A percentile compares a stretch with the other conserved stretches of the same genome.
phyloP scores from a whole-genome alignment of 2,797 vertebrate genomes.

The Silurus aristotelis region DNA sequence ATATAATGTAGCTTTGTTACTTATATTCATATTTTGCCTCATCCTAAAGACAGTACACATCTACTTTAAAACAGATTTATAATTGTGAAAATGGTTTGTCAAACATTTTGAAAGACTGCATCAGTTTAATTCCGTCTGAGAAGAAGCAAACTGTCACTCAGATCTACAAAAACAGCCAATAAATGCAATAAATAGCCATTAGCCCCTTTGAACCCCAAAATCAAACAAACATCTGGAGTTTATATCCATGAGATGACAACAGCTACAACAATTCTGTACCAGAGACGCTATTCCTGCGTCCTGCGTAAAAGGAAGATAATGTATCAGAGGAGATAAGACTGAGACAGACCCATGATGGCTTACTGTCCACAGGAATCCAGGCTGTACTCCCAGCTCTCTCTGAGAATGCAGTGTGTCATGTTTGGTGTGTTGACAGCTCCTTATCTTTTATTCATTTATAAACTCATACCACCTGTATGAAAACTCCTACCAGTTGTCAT shows the following conservation, averaged over 20 bases:
- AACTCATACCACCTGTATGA: constrained; percentile 26
- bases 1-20: background rate
- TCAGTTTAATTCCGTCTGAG: constrained; percentile 12
- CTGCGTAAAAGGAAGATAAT: constrained; percentile 39
- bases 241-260: constrained; percentile 53
- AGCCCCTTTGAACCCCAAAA: constrained; percentile 39
- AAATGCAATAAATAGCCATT: constrained; percentile 24
- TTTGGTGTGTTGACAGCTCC: constrained; percentile 36
- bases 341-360: constrained; percentile 24
- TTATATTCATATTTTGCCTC: background rate
- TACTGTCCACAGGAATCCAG: constrained; percentile 40
- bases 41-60: constrained; percentile 16
- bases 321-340: constrained; percentile 50
- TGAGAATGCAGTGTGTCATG: constrained; percentile 45
- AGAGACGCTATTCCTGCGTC: constrained; percentile 34
- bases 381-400: constrained; percentile 16
- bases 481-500: constrained; percentile 57
- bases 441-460: constrained; percentile 39
- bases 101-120: constrained; percentile 48
- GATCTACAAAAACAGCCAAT: constrained; percentile 29
- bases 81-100: constrained; percentile 33
- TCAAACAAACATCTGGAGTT: constrained; percentile 59
- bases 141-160: constrained; percentile 28
- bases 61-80: constrained; percentile 2
- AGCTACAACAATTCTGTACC: constrained; percentile 47